Conservation (phyloP, 2,113 vertebrate species). For the Bucco capensis region DNA sequence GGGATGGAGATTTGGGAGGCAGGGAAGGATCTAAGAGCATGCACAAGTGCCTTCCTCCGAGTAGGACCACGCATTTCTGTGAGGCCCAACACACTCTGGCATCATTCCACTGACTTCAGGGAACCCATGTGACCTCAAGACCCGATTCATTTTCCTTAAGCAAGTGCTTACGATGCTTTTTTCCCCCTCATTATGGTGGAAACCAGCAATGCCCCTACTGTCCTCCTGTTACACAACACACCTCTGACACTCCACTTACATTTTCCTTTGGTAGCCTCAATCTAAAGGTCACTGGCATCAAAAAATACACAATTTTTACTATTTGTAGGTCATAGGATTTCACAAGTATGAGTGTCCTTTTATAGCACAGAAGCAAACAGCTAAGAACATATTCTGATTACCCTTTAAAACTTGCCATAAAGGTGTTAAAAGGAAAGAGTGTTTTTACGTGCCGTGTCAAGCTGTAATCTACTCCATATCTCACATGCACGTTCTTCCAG, state of each 20-base stretch:
- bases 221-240: neutral
- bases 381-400: constrained; percentile 40
- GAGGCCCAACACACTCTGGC: neutral
- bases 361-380: constrained; percentile 31
- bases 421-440: constrained; percentile 63
- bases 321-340: constrained; percentile 31
- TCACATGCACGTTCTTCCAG: constrained; percentile 29
- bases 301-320: neutral
- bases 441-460: constrained; percentile 46
- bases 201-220: neutral
- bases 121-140: neutral
- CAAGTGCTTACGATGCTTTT: neutral
- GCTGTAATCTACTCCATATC: constrained; percentile 50
- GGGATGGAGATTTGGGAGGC: neutral
- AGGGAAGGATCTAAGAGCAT: neutral
- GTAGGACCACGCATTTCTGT: neutral
- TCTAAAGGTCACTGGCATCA: neutral
- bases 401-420: constrained; percentile 59
- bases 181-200: neutral
- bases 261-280: neutral
- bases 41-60: neutral
- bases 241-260: neutral
- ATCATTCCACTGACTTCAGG: neutral
- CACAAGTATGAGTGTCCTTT: constrained; percentile 55
- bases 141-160: neutral